Conservation (phyloP, 1,140 invertebrate genomes). For the Hyphantria cunea region DNA sequence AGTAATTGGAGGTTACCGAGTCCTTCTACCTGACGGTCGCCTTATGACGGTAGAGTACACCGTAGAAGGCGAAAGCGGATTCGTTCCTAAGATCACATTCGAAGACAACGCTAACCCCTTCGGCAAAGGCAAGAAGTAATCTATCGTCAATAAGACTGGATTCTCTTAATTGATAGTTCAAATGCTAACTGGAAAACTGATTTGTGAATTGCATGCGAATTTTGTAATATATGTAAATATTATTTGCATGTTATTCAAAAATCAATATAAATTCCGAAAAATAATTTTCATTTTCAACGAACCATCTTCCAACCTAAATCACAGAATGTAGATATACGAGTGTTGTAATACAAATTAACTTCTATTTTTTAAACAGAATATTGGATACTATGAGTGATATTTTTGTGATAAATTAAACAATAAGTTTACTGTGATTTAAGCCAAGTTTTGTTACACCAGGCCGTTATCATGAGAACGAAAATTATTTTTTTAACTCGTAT, state of each 20-base stretch:
- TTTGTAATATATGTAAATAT: background rate
- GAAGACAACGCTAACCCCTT: slow-evolving; percentile 82
- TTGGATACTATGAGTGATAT: background rate
- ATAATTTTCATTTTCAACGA: slow-evolving; percentile 13
- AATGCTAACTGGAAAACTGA: slow-evolving; percentile 11
- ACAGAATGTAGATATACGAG: too few species aligned
- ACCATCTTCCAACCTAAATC: too few species aligned
- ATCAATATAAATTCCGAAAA: slow-evolving; percentile 5
- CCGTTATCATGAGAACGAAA: background rate
- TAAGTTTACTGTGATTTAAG: too few species aligned
- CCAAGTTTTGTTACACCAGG: too few species aligned
- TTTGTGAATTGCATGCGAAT: slow-evolving; percentile 13
- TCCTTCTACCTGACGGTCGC: slow-evolving; percentile 85
- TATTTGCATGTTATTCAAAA: slow-evolving; percentile 8
- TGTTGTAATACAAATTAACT: too few species aligned
- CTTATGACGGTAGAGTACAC: slow-evolving; percentile 87
- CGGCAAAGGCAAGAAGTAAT: slow-evolving; percentile 60
- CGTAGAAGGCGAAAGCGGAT: slow-evolving; percentile 86
- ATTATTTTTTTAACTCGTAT: background rate
- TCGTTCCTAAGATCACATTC: slow-evolving; percentile 85
- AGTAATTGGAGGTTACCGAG: slow-evolving; percentile 84
- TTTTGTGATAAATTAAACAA: too few species aligned
- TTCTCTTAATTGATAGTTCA: slow-evolving; percentile 8
- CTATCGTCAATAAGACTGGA: slow-evolving; percentile 20
- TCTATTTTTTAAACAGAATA: background rate